Evolutionary conservation across 53 echinoderm and acorn worm genomes (phyloP).

Genomic region (Luidia sarsii): DNA sequence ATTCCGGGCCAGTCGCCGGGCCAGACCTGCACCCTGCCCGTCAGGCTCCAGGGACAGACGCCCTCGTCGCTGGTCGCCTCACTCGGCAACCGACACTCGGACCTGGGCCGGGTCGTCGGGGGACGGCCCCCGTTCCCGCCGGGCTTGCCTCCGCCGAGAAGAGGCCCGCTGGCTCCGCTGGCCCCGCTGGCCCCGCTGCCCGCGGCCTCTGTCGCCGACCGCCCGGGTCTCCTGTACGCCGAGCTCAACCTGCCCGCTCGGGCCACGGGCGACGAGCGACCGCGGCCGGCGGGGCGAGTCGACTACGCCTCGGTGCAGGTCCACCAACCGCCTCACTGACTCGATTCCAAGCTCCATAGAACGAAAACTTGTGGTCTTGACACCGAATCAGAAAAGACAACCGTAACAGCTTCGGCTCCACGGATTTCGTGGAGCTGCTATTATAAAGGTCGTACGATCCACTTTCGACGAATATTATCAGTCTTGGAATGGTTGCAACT

Average conservation of each 20-base stretch:
- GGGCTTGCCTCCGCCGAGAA: background rate
- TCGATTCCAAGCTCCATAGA: no score
- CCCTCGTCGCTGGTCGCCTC: conserved; percentile 11
- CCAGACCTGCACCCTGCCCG: conserved; percentile 5
- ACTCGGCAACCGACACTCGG: conserved; percentile 19
- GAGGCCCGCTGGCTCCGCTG: conserved; percentile 8
- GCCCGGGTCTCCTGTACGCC: conserved; percentile 61
- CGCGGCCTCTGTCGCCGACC: background rate
- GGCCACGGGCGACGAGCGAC: background rate
- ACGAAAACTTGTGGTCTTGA: no score
- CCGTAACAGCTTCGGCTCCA: no score
- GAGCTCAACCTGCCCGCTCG: conserved; percentile 51
- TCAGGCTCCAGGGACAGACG: conserved; percentile 36
- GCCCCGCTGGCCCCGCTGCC: conserved; percentile 1
- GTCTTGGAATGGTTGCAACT: no score
- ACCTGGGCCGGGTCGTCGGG: conserved; percentile 6
- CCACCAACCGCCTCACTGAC: no score
- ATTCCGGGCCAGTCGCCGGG: conserved; percentile 7
- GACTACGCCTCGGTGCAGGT: conserved; percentile 52
- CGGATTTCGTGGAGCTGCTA: no score
- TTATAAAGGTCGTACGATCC: no score
- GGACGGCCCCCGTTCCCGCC: conserved; percentile 4
- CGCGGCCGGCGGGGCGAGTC: conserved; percentile 35
- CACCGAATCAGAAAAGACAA: no score
- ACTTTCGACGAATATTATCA: no score